These are phyloP conservation scores for Exocentrus adspersus DNA, from an alignment of 2,888 invertebrate genomes.

Conservation along the genomic window DNA sequence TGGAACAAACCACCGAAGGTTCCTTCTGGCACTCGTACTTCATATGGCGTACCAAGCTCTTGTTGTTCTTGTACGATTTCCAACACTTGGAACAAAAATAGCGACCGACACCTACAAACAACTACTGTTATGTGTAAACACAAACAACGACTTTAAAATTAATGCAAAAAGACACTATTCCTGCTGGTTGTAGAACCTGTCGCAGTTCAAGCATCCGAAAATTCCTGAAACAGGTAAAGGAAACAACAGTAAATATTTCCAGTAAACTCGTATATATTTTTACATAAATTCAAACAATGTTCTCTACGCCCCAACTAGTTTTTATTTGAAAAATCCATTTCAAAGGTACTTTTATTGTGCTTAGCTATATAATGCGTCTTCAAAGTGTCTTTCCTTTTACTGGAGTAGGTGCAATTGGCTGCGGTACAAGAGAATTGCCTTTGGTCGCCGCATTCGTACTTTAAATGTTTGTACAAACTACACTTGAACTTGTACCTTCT, in stretches of 20 bases:
- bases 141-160: too few relatives aligned
- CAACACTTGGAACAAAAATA: constrained; percentile 28
- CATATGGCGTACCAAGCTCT: constrained; percentile 25
- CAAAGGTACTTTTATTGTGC: too few relatives aligned
- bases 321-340: too few relatives aligned
- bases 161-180: too few relatives aligned
- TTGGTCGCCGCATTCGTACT: constrained; percentile 48
- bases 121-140: too few relatives aligned
- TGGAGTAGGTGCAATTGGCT: constrained; percentile 4
- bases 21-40: constrained; percentile 38
- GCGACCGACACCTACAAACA: constrained; percentile 10
- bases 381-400: constrained; percentile 11
- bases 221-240: too few relatives aligned
- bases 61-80: constrained; percentile 29
- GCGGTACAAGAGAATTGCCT: constrained; percentile 45
- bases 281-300: too few relatives aligned
- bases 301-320: too few relatives aligned
- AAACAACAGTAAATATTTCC: too few relatives aligned
- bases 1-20: constrained; percentile 40
- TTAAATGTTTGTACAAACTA: constrained; percentile 39
- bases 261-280: too few relatives aligned
- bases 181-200: too few relatives aligned
- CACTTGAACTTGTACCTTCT: constrained; percentile 19
- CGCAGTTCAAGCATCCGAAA: too few relatives aligned
- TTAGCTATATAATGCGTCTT: constrained; percentile 7